Conservation (phyloP, 2,888 invertebrate genomes). For the Belgica antarctica region DNA sequence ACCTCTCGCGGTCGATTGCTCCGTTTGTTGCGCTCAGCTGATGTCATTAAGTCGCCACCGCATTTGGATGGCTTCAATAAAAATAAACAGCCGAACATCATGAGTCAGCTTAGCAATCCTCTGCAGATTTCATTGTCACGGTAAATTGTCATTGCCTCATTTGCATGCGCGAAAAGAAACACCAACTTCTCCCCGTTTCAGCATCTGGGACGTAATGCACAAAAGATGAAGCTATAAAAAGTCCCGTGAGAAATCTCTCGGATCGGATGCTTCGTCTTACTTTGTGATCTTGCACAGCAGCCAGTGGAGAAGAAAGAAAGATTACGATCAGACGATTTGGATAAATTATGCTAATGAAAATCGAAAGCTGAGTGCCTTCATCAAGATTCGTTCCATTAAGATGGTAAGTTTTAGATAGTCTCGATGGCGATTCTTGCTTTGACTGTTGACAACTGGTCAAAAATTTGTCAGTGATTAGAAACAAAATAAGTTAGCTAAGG, state of each 20-base stretch:
- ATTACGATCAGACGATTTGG: neutral
- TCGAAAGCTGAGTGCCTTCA: neutral
- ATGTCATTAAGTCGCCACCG: neutral
- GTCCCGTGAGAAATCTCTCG: slow-evolving; percentile 8
- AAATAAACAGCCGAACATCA: neutral
- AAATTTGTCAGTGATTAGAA: no score
- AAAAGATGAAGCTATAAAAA: slow-evolving; percentile 30
- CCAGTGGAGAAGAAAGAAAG: neutral
- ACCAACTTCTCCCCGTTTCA: neutral
- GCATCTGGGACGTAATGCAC: no score
- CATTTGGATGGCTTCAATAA: neutral
- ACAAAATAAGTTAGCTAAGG: no score
- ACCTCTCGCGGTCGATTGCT: neutral
- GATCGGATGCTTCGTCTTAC: no score
- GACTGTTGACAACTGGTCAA: no score
- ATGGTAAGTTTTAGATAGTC: no score
- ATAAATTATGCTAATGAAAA: slow-evolving; percentile 17
- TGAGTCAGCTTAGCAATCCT: neutral
- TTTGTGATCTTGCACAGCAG: no score
- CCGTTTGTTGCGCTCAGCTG: neutral
- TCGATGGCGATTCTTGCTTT: no score
- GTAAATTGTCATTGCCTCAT: slow-evolving; percentile 24
- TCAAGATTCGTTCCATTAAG: no score
- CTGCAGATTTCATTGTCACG: slow-evolving; percentile 20
- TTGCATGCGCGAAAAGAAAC: slow-evolving; percentile 27